Percentiles rank a stretch among this genome's conserved stretches.
Evolutionary conservation across 2,888 invertebrate genomes (phyloP).

Genomic region (Polyploca ridens): DNA sequence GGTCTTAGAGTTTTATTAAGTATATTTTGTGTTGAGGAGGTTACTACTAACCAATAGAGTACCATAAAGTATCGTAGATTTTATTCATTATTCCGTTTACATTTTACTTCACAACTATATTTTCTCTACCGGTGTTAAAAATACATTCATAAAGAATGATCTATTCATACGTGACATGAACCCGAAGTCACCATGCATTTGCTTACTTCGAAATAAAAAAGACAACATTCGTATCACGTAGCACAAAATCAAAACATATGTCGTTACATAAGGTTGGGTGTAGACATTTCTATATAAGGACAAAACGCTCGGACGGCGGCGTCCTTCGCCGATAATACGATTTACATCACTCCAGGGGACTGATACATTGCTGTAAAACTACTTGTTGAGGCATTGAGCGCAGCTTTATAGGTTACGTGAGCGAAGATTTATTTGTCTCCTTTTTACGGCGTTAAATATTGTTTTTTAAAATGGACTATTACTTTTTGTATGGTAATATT

Average conservation of each 20-base stretch:
- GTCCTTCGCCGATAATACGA: conserved; percentile 15
- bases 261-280: conserved; percentile 8
- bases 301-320: conserved; percentile 1
- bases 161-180: not conserved
- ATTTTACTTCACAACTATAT: not conserved
- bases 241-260: conserved; percentile 13
- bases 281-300: conserved; percentile 7
- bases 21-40: no score
- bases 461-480: no score
- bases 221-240: conserved; percentile 8
- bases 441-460: not conserved
- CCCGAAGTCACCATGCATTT: not conserved
- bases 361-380: not conserved
- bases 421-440: not conserved
- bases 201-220: conserved; percentile 1
- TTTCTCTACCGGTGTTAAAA: no score
- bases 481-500: no score
- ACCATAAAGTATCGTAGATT: no score
- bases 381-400: not conserved
- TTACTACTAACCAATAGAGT: no score
- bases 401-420: not conserved
- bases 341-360: conserved; percentile 11
- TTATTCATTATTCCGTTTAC: no score
- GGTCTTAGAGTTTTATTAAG: no score
- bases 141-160: not conserved